These are phyloP conservation scores for Epistrophella euchroma DNA, from an alignment of 2,888 invertebrate species.

Conservation along the genomic window DNA sequence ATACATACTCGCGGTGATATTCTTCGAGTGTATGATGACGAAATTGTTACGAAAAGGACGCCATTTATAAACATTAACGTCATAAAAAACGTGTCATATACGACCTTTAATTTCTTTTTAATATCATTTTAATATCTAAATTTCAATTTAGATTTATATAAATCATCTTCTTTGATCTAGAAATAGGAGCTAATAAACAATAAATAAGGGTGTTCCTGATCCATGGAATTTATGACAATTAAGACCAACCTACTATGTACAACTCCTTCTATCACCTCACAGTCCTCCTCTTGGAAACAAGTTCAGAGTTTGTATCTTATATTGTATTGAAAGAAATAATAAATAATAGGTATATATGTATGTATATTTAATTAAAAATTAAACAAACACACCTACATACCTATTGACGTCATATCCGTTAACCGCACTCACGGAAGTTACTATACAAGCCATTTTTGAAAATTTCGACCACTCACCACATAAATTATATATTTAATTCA, in stretches of 20 bases:
- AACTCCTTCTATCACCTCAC: neutral
- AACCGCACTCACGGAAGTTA: constrained; percentile 33
- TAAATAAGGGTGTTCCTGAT: constrained; percentile 7
- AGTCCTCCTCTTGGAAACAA: neutral
- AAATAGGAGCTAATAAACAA: neutral
- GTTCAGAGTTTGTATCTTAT: neutral
- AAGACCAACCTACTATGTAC: neutral
- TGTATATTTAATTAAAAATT: no score
- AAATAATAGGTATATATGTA: constrained; percentile 53
- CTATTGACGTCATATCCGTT: constrained; percentile 83
- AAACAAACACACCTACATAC: constrained; percentile 81
- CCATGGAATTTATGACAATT: neutral
- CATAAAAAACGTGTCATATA: constrained; percentile 53
- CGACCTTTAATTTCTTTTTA: constrained; percentile 35
- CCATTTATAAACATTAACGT: constrained; percentile 55
- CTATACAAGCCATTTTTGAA: neutral
- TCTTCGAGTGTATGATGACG: neutral
- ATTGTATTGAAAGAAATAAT: constrained; percentile 61
- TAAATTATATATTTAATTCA: constrained; percentile 37
- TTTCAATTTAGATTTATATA: constrained; percentile 15
- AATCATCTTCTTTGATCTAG: neutral
- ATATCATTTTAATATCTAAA: neutral
- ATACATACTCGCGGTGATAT: neutral
- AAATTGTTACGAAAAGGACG: neutral
- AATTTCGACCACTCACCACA: constrained; percentile 2